A percentile compares a stretch with the other conserved stretches of the same genome.
phyloP scores from a whole-genome alignment of 2,797 vertebrate genomes.

The Natrix natrix region DNA sequence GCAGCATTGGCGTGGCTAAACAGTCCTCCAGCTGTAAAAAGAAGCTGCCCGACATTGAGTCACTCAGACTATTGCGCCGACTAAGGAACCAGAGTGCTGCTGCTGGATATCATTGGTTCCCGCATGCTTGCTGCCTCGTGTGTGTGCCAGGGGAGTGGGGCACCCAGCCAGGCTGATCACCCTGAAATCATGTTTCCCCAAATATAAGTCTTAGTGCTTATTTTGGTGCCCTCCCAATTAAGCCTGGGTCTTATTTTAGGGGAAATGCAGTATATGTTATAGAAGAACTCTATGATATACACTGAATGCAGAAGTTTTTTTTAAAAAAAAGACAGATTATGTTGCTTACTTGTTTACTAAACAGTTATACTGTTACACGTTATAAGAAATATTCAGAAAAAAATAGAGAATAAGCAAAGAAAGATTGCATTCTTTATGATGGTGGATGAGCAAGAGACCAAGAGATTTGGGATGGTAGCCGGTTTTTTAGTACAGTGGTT shows the following conservation, averaged over 20 bases:
- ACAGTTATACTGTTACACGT: not conserved
- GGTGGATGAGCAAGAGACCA: not conserved
- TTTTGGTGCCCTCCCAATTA: too few species aligned
- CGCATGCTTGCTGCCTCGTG: too few species aligned
- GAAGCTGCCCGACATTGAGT: not conserved
- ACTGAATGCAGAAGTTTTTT: not conserved
- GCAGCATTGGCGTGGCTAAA: not conserved
- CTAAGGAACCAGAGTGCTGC: too few species aligned
- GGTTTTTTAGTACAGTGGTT: not conserved
- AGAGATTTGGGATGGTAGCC: not conserved
- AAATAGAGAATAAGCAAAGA: not conserved
- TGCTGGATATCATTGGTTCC: too few species aligned
- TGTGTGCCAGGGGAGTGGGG: too few species aligned
- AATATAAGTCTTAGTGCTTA: too few species aligned
- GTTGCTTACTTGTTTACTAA: slow-evolving; percentile 1
- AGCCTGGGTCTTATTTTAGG: too few species aligned
- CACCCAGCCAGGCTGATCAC: too few species aligned
- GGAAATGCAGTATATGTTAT: not conserved
- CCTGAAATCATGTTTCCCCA: too few species aligned
- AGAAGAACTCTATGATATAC: not conserved
- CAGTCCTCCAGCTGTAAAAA: not conserved
- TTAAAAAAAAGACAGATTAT: not conserved
- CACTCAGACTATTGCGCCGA: not conserved
- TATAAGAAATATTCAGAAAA: fast-evolving
- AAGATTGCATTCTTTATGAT: not conserved